Conservation (phyloP, 2,888 invertebrate species). For the Eremobia ochroleuca region DNA sequence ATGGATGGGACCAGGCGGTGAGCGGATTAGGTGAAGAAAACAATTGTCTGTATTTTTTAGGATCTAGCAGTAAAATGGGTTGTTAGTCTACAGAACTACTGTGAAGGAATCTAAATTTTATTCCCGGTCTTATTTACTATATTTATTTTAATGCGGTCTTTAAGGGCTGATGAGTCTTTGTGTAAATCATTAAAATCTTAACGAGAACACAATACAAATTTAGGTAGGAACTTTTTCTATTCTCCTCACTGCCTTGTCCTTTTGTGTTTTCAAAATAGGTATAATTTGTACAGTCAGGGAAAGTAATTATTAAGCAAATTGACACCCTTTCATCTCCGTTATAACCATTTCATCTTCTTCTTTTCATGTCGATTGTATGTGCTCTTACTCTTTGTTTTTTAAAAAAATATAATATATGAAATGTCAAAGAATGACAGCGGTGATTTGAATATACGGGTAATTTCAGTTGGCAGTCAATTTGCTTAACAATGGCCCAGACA, state of each 20-base stretch:
- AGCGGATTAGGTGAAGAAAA: neutral
- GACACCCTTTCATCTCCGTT: no score
- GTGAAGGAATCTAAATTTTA: neutral
- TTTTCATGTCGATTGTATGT: no score
- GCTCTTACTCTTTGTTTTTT: no score
- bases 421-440: neutral
- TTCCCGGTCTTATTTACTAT: neutral
- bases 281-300: neutral
- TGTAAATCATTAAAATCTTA: no score
- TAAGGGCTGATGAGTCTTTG: no score
- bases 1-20: neutral
- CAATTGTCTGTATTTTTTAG: neutral
- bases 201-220: neutral
- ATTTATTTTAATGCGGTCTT: no score
- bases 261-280: neutral
- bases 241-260: neutral
- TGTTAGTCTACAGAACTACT: neutral
- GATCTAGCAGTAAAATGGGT: neutral
- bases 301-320: neutral
- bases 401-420: no score
- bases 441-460: neutral
- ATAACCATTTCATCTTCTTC: neutral
- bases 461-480: neutral
- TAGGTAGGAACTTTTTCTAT: neutral
- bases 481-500: conserved; percentile 5